Evolutionary conservation across 2,888 invertebrate genomes (phyloP).

Genomic region (Phalera bucephala): DNA sequence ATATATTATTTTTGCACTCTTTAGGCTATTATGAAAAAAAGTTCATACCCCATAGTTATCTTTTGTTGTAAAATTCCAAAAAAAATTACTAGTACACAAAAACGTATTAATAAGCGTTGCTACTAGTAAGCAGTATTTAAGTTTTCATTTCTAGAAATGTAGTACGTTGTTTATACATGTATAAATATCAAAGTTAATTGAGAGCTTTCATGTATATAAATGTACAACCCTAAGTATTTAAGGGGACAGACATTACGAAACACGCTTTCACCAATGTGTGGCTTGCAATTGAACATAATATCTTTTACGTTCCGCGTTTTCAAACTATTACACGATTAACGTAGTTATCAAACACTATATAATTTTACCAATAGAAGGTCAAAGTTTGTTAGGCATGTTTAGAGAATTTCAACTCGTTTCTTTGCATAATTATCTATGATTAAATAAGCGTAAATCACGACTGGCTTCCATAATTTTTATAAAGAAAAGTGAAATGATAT

Average conservation of each 20-base stretch:
- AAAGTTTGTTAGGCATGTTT: background rate
- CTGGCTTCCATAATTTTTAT: background rate
- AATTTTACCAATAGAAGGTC: background rate
- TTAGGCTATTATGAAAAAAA: too few species aligned
- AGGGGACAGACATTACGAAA: slow-evolving; percentile 13
- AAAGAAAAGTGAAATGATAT: background rate
- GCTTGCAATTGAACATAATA: slow-evolving; percentile 21
- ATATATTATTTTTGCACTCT: too few species aligned
- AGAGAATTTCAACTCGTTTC: background rate
- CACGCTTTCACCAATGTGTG: slow-evolving; percentile 22
- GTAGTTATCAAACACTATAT: background rate
- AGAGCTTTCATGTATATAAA: too few species aligned
- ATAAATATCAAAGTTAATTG: too few species aligned
- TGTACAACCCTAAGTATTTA: background rate
- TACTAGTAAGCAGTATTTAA: too few species aligned
- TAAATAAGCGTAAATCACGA: background rate
- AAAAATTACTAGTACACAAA: too few species aligned
- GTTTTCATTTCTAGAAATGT: too few species aligned
- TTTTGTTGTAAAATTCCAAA: too few species aligned
- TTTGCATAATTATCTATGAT: background rate
- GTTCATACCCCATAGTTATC: too few species aligned
- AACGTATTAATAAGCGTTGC: too few species aligned
- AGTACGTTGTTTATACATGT: too few species aligned
- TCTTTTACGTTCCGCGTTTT: slow-evolving; percentile 23
- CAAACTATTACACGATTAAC: slow-evolving; percentile 12